Evolutionary conservation across 2,888 invertebrate species (phyloP).

Genomic region (Folsomia candida): DNA sequence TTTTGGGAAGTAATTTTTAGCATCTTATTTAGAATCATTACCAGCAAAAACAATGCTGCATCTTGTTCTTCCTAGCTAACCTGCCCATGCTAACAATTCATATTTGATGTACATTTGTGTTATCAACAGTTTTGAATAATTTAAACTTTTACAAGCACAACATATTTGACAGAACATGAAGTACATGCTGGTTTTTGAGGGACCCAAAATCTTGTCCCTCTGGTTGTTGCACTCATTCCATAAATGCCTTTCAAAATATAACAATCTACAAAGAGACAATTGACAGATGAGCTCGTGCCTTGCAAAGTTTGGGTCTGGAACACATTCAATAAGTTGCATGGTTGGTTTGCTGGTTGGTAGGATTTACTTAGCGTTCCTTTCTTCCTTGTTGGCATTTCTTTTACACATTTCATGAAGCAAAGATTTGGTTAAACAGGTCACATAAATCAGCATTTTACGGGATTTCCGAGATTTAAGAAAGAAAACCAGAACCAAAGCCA

Average conservation of each 20-base stretch:
- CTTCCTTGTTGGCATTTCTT: background rate
- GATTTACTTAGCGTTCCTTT: background rate
- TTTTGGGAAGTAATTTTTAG: too few species aligned
- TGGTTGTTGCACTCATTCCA: background rate
- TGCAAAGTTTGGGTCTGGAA: background rate
- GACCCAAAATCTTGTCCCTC: too few species aligned
- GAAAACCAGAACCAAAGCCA: background rate
- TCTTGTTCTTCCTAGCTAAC: too few species aligned
- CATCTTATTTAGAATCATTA: too few species aligned
- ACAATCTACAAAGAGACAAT: conserved; percentile 3
- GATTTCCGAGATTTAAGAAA: background rate
- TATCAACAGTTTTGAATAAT: too few species aligned
- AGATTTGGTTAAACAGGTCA: conserved; percentile 24
- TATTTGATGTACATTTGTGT: too few species aligned
- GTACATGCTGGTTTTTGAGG: too few species aligned
- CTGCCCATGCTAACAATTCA: too few species aligned
- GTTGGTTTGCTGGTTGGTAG: background rate
- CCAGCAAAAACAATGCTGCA: too few species aligned
- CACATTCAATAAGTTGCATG: background rate
- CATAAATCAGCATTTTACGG: conserved; percentile 22
- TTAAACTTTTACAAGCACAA: too few species aligned
- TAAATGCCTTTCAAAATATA: background rate
- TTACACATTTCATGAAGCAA: conserved; percentile 15
- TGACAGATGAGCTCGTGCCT: background rate
- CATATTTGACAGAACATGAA: too few species aligned